Conservation (phyloP, 2,888 invertebrate species). For the Emmelina monodactyla region DNA sequence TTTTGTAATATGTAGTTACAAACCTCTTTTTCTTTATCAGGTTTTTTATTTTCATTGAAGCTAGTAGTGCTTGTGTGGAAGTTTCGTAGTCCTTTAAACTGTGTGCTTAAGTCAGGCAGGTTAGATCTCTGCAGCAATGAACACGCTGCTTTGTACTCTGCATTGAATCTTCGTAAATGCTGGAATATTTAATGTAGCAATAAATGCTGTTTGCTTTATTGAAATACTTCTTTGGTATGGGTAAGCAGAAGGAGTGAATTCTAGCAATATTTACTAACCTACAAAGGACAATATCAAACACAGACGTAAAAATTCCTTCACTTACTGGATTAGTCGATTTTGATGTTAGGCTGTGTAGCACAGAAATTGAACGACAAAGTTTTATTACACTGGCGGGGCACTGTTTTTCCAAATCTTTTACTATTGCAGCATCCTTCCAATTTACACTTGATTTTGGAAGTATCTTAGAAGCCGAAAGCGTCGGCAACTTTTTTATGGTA, state of each 20-base stretch:
- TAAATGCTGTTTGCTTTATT: not conserved
- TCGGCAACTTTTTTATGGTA: conserved; percentile 40
- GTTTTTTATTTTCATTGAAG: conserved; percentile 25
- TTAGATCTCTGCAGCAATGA: conserved; percentile 60
- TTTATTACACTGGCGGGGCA: conserved; percentile 26
- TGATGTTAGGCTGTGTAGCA: conserved; percentile 33
- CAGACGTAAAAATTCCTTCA: too few species aligned
- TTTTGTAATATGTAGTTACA: too few species aligned
- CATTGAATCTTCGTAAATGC: conserved; percentile 38
- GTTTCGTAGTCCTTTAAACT: conserved; percentile 20
- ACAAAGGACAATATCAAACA: too few species aligned
- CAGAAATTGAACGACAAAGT: conserved; percentile 42
- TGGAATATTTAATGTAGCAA: conserved; percentile 19
- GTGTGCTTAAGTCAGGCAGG: conserved; percentile 32
- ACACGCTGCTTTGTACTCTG: conserved; percentile 67
- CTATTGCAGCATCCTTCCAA: conserved; percentile 22
- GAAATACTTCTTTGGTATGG: not conserved
- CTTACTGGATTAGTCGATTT: conserved; percentile 43
- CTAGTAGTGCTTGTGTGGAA: conserved; percentile 33
- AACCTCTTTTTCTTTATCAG: not conserved
- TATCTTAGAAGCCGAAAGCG: conserved; percentile 38
- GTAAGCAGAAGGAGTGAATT: too few species aligned
- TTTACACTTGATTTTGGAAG: conserved; percentile 31
- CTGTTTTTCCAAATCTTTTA: conserved; percentile 30
- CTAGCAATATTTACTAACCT: too few species aligned